Conservation (phyloP, 2,797 vertebrate species). For the Alcedo atthis region DNA sequence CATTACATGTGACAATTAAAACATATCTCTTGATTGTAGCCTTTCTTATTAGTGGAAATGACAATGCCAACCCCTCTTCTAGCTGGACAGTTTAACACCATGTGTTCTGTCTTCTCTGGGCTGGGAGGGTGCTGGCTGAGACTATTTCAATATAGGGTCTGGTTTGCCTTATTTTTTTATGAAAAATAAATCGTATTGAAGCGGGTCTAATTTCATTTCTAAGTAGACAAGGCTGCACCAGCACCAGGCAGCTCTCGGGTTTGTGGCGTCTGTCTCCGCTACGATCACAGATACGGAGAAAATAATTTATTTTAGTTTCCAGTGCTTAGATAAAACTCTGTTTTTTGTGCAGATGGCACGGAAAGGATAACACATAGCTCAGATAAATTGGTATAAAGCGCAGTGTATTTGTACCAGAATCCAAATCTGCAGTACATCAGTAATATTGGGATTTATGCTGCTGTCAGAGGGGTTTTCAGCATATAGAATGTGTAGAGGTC, state of each 20-base stretch:
- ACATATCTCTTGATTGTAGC: neutral
- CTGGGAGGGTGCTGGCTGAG: neutral
- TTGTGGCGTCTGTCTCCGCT: constrained; percentile 51
- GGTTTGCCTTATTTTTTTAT: constrained; percentile 26
- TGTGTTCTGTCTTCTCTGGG: neutral
- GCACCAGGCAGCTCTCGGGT: constrained; percentile 31
- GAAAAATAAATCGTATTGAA: constrained; percentile 37
- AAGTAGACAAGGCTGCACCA: constrained; percentile 53
- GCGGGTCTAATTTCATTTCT: constrained; percentile 38
- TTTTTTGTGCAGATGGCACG: constrained; percentile 26
- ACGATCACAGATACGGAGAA: constrained; percentile 32
- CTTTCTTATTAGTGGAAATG: neutral
- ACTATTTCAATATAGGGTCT: neutral
- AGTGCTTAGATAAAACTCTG: constrained; percentile 31
- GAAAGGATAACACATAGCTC: constrained; percentile 37
- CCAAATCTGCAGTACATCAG: neutral
- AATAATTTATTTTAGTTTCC: constrained; percentile 62
- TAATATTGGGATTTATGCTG: neutral
- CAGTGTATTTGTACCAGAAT: neutral
- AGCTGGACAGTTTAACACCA: neutral
- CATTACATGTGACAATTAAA: neutral
- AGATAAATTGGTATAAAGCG: constrained; percentile 21
- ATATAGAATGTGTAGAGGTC: neutral
- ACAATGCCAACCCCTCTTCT: neutral
- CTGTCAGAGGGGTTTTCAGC: neutral